Percentiles rank a stretch among this genome's conserved stretches.
These are phyloP conservation scores for Cichlasoma orientale DNA, from an alignment of 2,797 vertebrate genomes.

Conservation along the genomic window DNA sequence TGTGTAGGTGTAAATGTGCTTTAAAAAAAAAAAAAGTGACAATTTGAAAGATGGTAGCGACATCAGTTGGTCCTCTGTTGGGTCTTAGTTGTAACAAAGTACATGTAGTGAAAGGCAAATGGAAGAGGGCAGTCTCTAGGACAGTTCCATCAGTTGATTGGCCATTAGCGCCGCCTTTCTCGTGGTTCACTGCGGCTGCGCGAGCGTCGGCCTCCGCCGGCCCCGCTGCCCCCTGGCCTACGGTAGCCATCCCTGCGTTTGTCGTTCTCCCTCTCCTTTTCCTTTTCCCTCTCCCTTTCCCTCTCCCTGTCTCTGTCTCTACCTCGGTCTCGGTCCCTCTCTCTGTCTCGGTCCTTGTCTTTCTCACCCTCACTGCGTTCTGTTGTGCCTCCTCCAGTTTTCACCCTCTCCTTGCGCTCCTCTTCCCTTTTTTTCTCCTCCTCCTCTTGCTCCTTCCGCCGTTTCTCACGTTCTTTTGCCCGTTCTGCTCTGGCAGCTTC, in stretches of 20 bases:
- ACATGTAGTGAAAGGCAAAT: conserved; percentile 78
- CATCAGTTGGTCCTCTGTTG: conserved; percentile 81
- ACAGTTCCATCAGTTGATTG: conserved; percentile 63
- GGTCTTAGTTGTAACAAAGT: conserved; percentile 75
- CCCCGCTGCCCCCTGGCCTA: conserved; percentile 74
- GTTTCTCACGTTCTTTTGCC: conserved; percentile 85
- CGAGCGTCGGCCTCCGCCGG: conserved; percentile 79
- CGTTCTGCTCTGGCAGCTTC: conserved; percentile 85
- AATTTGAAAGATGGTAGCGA: conserved; percentile 65
- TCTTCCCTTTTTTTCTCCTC: conserved; percentile 85
- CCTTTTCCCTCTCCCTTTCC: conserved; percentile 79
- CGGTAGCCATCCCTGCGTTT: conserved; percentile 82
- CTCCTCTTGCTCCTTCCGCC: conserved; percentile 84
- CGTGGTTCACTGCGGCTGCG: conserved; percentile 89
- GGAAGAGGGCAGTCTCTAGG: conserved; percentile 54
- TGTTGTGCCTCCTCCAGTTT: conserved; percentile 54
- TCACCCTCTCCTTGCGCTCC: conserved; percentile 80
- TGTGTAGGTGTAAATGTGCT: conserved; percentile 61
- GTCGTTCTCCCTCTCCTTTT: conserved; percentile 76
- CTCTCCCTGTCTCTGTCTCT: conserved; percentile 74
- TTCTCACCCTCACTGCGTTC: conserved; percentile 76
- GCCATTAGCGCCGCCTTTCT: conserved; percentile 83
- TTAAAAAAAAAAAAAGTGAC: conserved; percentile 67
- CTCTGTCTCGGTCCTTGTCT: conserved; percentile 69
- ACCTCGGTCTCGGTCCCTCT: conserved; percentile 64